Evolutionary conservation across 2,113 vertebrate species (phyloP).

Genomic region (Lanius ludovicianus): DNA sequence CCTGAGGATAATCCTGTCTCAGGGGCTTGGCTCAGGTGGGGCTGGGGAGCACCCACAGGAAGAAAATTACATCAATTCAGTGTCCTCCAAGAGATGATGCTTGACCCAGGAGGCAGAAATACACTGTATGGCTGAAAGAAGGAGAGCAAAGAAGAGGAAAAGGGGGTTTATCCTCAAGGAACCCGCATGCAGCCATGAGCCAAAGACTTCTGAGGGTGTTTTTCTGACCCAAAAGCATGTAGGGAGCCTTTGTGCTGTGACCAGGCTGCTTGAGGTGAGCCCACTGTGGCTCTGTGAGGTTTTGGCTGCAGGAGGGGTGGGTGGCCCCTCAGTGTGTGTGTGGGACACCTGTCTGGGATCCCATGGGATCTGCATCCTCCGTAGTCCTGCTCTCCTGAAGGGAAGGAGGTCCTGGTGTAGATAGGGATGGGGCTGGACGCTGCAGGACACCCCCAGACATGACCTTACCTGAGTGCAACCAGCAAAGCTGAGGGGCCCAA

Average conservation of each 20-base stretch:
- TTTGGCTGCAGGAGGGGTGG: neutral
- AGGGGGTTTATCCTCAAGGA: rapidly evolving
- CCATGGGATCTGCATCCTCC: rapidly evolving
- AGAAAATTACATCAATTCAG: neutral
- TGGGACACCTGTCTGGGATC: rapidly evolving
- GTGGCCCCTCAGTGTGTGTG: rapidly evolving
- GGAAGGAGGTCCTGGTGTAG: neutral
- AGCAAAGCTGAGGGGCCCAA: neutral
- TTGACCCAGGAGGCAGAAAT: neutral
- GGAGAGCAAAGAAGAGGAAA: neutral
- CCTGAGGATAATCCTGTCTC: neutral
- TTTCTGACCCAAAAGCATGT: neutral
- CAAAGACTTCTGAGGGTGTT: rapidly evolving
- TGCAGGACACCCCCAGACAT: rapidly evolving
- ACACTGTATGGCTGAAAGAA: rapidly evolving
- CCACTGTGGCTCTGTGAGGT: neutral
- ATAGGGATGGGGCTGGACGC: neutral
- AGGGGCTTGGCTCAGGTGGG: neutral
- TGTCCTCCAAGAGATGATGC: neutral
- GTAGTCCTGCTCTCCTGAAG: neutral
- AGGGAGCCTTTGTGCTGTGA: neutral
- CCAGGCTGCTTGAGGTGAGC: neutral
- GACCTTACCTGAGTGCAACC: neutral
- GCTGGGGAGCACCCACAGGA: neutral
- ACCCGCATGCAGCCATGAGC: neutral